Evolutionary conservation across 2,113 vertebrate genomes (phyloP).

Genomic region (Haemorhous mexicanus): DNA sequence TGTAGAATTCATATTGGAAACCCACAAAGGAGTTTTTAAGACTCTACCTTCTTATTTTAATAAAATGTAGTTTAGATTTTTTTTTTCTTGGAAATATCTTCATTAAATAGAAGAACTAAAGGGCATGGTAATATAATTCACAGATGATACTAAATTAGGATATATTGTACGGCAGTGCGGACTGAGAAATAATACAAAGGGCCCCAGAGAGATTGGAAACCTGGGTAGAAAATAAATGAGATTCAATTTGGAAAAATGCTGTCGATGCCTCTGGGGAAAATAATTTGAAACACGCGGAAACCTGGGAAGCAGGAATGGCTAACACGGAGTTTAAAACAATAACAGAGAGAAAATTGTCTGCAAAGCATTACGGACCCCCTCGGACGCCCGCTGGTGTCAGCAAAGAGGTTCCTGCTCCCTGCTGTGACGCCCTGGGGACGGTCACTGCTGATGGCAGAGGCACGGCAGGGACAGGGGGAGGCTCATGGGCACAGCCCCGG

Average conservation of each 20-base stretch:
- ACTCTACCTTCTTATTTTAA: constrained; percentile 40
- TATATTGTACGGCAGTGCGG: constrained; percentile 44
- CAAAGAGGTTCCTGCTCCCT: neutral
- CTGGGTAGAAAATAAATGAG: constrained; percentile 70
- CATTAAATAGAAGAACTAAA: constrained; percentile 64
- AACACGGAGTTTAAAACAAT: constrained; percentile 59
- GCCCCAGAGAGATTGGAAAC: constrained; percentile 63
- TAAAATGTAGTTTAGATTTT: constrained; percentile 37
- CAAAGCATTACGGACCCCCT: constrained; percentile 39
- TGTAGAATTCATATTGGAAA: constrained; percentile 2
- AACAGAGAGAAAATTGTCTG: constrained; percentile 56
- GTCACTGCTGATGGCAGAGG: neutral
- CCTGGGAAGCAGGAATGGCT: constrained; percentile 54
- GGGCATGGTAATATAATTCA: constrained; percentile 63
- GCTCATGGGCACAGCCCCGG: neutral
- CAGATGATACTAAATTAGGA: constrained; percentile 65
- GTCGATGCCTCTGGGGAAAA: constrained; percentile 64
- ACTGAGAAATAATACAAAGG: constrained; percentile 61
- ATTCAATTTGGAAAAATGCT: constrained; percentile 69
- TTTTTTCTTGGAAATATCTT: constrained; percentile 58
- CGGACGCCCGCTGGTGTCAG: neutral
- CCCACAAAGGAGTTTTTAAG: constrained; percentile 42
- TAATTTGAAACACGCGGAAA: constrained; percentile 62
- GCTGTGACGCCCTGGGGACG: neutral
- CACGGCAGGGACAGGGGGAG: neutral